Percentiles rank a stretch among this genome's conserved stretches.
Evolutionary conservation across 2,888 invertebrate species (phyloP).

Genomic region (Aleiodes alternator): DNA sequence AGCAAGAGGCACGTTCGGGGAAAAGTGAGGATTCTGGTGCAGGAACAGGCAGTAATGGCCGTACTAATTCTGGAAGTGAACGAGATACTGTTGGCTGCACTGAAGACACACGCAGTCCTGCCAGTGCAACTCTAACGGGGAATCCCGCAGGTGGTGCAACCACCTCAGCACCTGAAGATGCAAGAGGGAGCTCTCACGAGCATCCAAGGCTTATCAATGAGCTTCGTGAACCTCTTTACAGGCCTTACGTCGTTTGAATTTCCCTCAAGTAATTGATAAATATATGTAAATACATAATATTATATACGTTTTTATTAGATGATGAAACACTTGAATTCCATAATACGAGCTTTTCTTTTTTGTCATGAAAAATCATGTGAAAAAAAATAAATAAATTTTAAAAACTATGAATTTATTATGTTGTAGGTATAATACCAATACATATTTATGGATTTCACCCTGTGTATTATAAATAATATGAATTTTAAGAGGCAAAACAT

Average conservation of each 20-base stretch:
- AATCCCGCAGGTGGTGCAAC: slow-evolving; percentile 46
- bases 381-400: slow-evolving; percentile 18
- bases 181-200: slow-evolving; percentile 65
- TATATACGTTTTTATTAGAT: slow-evolving; percentile 19
- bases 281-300: slow-evolving; percentile 39
- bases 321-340: slow-evolving; percentile 27
- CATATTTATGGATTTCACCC: slow-evolving; percentile 37
- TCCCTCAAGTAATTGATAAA: slow-evolving; percentile 7
- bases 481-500: slow-evolving; percentile 59
- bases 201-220: slow-evolving; percentile 65
- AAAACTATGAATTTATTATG: slow-evolving; percentile 30
- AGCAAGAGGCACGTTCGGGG: slow-evolving; percentile 83
- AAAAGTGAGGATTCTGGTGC: slow-evolving; percentile 71
- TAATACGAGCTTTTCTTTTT: slow-evolving; percentile 14
- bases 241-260: slow-evolving; percentile 73
- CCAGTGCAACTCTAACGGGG: slow-evolving; percentile 41
- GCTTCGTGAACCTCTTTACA: slow-evolving; percentile 72
- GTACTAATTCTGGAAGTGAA: slow-evolving; percentile 59
- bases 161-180: slow-evolving; percentile 60
- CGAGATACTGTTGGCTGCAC: slow-evolving; percentile 30
- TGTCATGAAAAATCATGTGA: slow-evolving; percentile 13
- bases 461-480: slow-evolving; percentile 40
- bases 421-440: slow-evolving; percentile 26
- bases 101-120: slow-evolving; percentile 33
- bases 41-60: slow-evolving; percentile 45